phyloP scores from a whole-genome alignment of 1,140 invertebrate genomes.

The Stenopsyche tienmushanensis region DNA sequence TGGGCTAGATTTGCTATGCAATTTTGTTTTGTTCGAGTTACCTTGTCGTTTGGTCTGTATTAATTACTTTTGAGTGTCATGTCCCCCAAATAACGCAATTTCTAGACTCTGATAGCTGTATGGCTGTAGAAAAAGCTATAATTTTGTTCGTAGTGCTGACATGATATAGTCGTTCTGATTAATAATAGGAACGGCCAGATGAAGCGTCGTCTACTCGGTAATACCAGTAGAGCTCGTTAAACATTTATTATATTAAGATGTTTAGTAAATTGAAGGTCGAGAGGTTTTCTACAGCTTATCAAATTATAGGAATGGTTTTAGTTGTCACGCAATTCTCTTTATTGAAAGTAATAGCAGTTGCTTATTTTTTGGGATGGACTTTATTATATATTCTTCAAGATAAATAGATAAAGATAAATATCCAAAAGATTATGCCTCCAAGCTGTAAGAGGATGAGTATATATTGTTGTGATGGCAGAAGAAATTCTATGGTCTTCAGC shows the following conservation, averaged over 20 bases:
- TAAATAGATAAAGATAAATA: too few relatives aligned
- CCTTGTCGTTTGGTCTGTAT: too few relatives aligned
- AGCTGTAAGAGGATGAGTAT: too few relatives aligned
- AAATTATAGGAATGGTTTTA: conserved; percentile 17
- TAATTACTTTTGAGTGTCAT: too few relatives aligned
- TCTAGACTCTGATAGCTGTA: too few relatives aligned
- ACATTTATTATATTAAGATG: conserved; percentile 30
- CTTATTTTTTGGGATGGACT: not conserved
- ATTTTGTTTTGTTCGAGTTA: not conserved
- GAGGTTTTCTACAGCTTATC: conserved; percentile 27
- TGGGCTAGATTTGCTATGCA: not conserved
- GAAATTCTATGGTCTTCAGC: too few relatives aligned
- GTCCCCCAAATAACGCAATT: too few relatives aligned
- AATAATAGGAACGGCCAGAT: not conserved
- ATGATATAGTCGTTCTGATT: not conserved
- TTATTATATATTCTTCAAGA: too few relatives aligned
- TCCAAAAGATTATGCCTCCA: too few relatives aligned
- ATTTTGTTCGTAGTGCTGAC: too few relatives aligned
- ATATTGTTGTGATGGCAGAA: too few relatives aligned
- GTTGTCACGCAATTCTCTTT: conserved; percentile 29
- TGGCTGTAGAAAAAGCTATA: not conserved
- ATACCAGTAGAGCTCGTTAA: not conserved
- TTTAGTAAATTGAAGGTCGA: conserved; percentile 23
- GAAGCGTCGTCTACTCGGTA: not conserved
- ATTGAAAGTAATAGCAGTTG: not conserved